A percentile compares a stretch with the other conserved stretches of the same genome.
Evolutionary conservation across 1,140 invertebrate species (phyloP).

Genomic region (Brachionus plicatilis): DNA sequence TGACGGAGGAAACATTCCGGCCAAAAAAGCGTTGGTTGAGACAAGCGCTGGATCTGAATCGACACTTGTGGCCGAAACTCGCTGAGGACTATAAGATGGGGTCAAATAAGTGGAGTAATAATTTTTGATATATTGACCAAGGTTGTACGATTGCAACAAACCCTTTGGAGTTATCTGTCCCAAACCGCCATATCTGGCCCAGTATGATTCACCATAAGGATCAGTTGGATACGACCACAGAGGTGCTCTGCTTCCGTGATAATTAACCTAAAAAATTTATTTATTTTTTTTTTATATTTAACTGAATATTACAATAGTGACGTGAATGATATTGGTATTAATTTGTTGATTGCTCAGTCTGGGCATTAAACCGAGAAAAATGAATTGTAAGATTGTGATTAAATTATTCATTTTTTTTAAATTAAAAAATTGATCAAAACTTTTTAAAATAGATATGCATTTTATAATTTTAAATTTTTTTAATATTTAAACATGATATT

Average conservation of each 20-base stretch:
- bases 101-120: not conserved
- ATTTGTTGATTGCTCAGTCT: not conserved
- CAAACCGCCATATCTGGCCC: constrained; percentile 24
- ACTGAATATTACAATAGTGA: not conserved
- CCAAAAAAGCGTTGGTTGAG: not conserved
- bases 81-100: constrained; percentile 7
- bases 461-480: not conserved
- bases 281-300: not conserved
- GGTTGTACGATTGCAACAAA: not conserved
- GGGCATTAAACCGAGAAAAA: not conserved
- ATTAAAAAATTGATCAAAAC: not conserved
- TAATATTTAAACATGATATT: not conserved
- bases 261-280: not conserved
- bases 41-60: constrained; percentile 4
- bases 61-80: not conserved
- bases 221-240: constrained; percentile 26
- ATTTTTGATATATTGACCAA: constrained; percentile 32
- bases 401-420: constrained; percentile 12
- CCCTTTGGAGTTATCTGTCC: constrained; percentile 27
- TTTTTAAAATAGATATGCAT: not conserved
- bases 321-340: not conserved
- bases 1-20: constrained; percentile 32
- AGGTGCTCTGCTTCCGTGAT: not conserved
- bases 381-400: not conserved
- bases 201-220: constrained; percentile 10